phyloP scores from a whole-genome alignment of 2,888 invertebrate genomes.

The Merodon equestris region DNA sequence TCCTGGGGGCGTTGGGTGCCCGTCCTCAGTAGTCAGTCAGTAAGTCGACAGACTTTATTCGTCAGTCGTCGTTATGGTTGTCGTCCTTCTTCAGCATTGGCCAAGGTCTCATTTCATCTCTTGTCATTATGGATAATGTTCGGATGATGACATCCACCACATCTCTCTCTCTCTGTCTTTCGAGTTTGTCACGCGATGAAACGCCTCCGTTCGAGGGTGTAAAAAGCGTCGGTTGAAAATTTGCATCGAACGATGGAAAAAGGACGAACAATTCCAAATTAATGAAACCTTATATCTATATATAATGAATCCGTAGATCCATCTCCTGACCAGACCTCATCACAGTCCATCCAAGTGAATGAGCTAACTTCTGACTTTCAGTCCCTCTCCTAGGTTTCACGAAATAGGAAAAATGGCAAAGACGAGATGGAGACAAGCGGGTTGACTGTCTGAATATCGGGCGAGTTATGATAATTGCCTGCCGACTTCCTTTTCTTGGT shows the following conservation, averaged over 20 bases:
- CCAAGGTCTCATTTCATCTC: slow-evolving; percentile 62
- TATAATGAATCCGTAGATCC: no score
- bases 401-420: slow-evolving; percentile 18
- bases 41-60: no score
- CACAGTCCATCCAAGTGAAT: neutral
- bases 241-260: slow-evolving; percentile 63
- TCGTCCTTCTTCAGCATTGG: slow-evolving; percentile 32
- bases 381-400: slow-evolving; percentile 42
- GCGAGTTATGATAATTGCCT: slow-evolving; percentile 68
- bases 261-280: slow-evolving; percentile 63
- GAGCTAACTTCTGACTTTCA: slow-evolving; percentile 61
- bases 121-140: slow-evolving; percentile 66
- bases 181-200: slow-evolving; percentile 6
- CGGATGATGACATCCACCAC: slow-evolving; percentile 59
- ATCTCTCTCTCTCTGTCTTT: slow-evolving; percentile 37
- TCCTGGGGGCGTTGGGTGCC: no score
- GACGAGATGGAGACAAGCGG: slow-evolving; percentile 36
- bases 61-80: slow-evolving; percentile 31
- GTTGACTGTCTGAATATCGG: slow-evolving; percentile 58
- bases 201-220: no score
- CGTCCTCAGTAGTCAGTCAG: no score
- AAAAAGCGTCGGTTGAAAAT: slow-evolving; percentile 37
- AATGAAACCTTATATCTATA: slow-evolving; percentile 53
- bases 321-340: no score
- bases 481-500: neutral